phyloP scores from a whole-genome alignment of 2,888 invertebrate species.

The Ectemnius lituratus region DNA sequence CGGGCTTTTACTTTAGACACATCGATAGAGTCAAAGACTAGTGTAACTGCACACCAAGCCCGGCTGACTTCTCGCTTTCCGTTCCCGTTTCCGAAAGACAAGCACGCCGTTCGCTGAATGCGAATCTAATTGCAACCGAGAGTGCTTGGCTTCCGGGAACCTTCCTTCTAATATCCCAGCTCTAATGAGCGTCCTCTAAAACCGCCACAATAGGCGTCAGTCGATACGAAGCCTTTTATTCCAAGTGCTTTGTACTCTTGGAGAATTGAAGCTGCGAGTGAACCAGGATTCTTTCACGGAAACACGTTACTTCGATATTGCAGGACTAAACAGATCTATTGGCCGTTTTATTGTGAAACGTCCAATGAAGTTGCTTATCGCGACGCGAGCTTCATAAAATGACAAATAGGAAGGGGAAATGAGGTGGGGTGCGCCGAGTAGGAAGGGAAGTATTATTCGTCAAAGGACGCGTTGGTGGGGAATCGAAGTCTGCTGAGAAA shows the following conservation, averaged over 20 bases:
- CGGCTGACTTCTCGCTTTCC: background rate
- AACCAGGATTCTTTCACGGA: too few species aligned
- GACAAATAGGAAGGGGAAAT: too few species aligned
- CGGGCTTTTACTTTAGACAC: conserved; percentile 26
- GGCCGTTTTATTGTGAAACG: too few species aligned
- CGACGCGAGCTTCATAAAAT: too few species aligned
- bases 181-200: conserved; percentile 23
- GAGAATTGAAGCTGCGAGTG: too few species aligned
- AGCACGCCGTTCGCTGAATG: conserved; percentile 27
- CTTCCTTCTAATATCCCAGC: conserved; percentile 13
- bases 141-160: conserved; percentile 13
- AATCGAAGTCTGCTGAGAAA: conserved; percentile 60
- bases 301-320: too few species aligned
- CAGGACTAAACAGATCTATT: too few species aligned
- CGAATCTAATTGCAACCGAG: conserved; percentile 38
- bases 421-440: too few species aligned
- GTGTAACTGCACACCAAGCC: conserved; percentile 24
- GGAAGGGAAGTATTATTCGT: conserved; percentile 16
- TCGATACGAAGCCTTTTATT: too few species aligned
- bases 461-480: conserved; percentile 13
- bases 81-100: conserved; percentile 15
- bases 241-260: too few species aligned
- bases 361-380: too few species aligned
- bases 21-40: conserved; percentile 39
- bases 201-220: background rate